These are phyloP conservation scores for Halesus radiatus DNA, from an alignment of 1,140 invertebrate species.

Conservation along the genomic window DNA sequence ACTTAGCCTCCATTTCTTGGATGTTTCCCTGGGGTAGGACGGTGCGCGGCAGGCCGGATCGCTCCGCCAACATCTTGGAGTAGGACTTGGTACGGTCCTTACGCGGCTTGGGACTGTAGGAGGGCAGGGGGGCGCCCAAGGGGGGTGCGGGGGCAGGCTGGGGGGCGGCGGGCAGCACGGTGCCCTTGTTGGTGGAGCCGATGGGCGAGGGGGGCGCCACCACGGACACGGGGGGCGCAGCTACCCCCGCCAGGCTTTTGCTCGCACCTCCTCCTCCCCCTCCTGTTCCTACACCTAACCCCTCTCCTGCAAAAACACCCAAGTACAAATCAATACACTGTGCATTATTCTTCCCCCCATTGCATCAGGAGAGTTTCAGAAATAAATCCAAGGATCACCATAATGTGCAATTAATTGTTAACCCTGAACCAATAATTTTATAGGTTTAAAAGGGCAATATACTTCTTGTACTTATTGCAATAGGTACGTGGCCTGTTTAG, in stretches of 20 bases:
- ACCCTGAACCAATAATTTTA: no score
- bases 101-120: conserved; percentile 58
- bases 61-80: conserved; percentile 69
- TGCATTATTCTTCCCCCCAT: no score
- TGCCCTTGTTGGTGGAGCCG: conserved; percentile 77
- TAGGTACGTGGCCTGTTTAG: no score
- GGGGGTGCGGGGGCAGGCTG: conserved; percentile 52
- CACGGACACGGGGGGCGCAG: conserved; percentile 45
- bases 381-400: no score
- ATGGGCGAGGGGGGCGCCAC: conserved; percentile 64
- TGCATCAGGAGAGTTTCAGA: no score
- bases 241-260: neutral
- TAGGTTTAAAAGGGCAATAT: no score
- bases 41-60: conserved; percentile 38
- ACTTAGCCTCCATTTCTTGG: conserved; percentile 73
- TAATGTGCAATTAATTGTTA: no score
- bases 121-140: conserved; percentile 59
- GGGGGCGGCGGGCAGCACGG: conserved; percentile 62
- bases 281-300: no score
- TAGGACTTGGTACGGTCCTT: conserved; percentile 71
- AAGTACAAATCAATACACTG: no score
- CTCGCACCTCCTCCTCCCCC: no score
- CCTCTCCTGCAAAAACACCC: no score
- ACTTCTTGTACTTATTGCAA: no score
- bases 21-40: conserved; percentile 65